These are phyloP conservation scores for Xylota sylvarum DNA, from an alignment of 2,888 invertebrate species.

Conservation along the genomic window DNA sequence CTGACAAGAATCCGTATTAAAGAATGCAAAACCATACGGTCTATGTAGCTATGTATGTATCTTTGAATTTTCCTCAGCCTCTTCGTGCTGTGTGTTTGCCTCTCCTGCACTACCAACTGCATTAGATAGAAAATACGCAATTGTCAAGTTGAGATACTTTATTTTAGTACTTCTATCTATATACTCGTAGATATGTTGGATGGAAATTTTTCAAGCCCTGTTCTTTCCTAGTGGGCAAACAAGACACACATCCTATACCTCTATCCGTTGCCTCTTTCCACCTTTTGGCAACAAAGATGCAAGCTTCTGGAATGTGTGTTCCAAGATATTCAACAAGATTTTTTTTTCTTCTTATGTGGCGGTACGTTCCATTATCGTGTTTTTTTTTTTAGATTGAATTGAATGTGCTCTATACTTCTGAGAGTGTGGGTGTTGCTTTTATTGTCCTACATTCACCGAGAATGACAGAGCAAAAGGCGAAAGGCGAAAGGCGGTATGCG, in stretches of 20 bases:
- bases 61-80: not conserved
- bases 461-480: constrained; percentile 27
- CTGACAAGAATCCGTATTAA: not conserved
- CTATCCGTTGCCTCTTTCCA: not conserved
- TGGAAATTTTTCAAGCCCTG: constrained; percentile 24
- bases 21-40: constrained; percentile 3
- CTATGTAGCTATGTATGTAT: not conserved
- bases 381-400: constrained; percentile 9
- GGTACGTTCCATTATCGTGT: not conserved
- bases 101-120: not conserved
- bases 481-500: constrained; percentile 23
- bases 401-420: constrained; percentile 8
- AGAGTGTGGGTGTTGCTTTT: constrained; percentile 4
- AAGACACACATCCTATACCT: too few species aligned
- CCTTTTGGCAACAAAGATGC: constrained; percentile 3
- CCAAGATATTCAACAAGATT: constrained; percentile 1
- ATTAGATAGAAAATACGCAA: constrained; percentile 24
- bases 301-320: constrained; percentile 8
- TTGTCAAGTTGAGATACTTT: constrained; percentile 23
- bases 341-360: not conserved
- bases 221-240: constrained; percentile 40
- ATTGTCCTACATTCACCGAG: constrained; percentile 26
- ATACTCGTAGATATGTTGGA: too few species aligned
- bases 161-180: constrained; percentile 23
- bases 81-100: not conserved